Evolutionary conservation across 2,113 vertebrate genomes (phyloP), one percentile per base, ranked within the genome.

Genomic region (Chaenocephalus aceratus): DNA sequence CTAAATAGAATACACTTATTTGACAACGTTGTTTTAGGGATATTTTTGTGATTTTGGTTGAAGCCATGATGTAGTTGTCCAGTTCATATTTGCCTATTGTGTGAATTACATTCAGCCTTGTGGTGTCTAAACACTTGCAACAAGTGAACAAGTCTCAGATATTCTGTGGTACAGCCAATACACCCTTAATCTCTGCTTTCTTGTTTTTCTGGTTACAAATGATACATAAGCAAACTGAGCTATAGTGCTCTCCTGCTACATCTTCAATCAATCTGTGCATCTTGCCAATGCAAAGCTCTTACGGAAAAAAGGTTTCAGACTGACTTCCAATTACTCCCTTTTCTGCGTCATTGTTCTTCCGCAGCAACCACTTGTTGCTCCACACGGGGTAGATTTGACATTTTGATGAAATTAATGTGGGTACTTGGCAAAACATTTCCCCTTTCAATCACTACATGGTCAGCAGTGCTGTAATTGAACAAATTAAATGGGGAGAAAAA

Each of bases 331-430:
- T 57, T 61, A 26, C 4, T 26, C 34, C 54, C 34, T 13, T 51
- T 56, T 48, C 59, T 77, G 16, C 16, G 21, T 53, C 11, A 46
- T 74, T 51, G 0, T 0, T n/a, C 30, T 51, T 72, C n/a, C 41
- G 10, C 12, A 12, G 34, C 36, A 72, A 51, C 21, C 26, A 59
- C 41, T 74, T 51, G 36, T 46, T 52, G 21, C 7, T 77, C 60
- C 53, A 23, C 61, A 68, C 1, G 3, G 16, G 11, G 52, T 72
- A 54, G 46, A 64, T 71, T 21, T 81, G 70, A 69, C 49, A 74
- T 87, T 80, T 83, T 23, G 16, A 67, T 66, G 21, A 72, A 66
- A 58, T 75, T 67, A 53, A 66, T 45, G 23, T 58, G 13, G 12
- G n/a, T 57, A 53, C 30, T 61, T 15, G 8, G 12, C 2, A 75